These are phyloP conservation scores for Ypsolopha sequella DNA, from an alignment of 2,888 invertebrate genomes.

Conservation along the genomic window DNA sequence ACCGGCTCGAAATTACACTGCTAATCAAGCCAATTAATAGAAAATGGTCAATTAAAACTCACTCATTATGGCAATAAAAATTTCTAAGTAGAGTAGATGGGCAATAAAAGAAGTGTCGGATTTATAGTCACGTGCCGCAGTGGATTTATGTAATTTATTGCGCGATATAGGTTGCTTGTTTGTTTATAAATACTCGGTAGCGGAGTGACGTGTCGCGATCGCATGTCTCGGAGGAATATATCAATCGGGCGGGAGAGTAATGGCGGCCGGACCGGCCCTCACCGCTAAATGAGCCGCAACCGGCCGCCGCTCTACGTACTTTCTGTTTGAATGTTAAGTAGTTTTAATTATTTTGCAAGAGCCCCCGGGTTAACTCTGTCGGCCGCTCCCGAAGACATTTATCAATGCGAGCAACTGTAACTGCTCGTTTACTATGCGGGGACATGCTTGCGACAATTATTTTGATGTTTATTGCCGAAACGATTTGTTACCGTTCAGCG, in stretches of 20 bases:
- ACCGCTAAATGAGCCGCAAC: constrained; percentile 32
- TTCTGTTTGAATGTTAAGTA: constrained; percentile 65
- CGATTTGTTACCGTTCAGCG: background rate
- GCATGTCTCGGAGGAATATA: constrained; percentile 63
- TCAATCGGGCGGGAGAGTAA: constrained; percentile 57
- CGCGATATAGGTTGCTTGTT: constrained; percentile 35
- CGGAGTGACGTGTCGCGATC: constrained; percentile 61
- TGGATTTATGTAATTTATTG: constrained; percentile 43
- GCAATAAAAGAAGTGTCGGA: constrained; percentile 46
- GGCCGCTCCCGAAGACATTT: constrained; percentile 38
- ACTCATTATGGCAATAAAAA: constrained; percentile 44
- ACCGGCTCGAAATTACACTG: background rate
- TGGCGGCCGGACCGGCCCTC: constrained; percentile 20
- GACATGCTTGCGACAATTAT: constrained; percentile 31
- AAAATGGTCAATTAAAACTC: constrained; percentile 3
- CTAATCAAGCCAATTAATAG: constrained; percentile 5
- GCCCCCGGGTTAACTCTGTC: constrained; percentile 41
- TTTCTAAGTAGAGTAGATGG: constrained; percentile 38
- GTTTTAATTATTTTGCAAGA: constrained; percentile 64
- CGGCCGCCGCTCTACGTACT: constrained; percentile 43
- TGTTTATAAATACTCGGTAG: constrained; percentile 27
- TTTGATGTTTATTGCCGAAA: constrained; percentile 24
- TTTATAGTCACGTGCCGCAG: constrained; percentile 47
- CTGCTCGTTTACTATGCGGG: constrained; percentile 24
- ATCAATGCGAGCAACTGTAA: constrained; percentile 32